A percentile compares a stretch with the other conserved stretches of the same genome.
Evolutionary conservation across 2,797 vertebrate genomes (phyloP).

Genomic region (Cossypha heuglini): DNA sequence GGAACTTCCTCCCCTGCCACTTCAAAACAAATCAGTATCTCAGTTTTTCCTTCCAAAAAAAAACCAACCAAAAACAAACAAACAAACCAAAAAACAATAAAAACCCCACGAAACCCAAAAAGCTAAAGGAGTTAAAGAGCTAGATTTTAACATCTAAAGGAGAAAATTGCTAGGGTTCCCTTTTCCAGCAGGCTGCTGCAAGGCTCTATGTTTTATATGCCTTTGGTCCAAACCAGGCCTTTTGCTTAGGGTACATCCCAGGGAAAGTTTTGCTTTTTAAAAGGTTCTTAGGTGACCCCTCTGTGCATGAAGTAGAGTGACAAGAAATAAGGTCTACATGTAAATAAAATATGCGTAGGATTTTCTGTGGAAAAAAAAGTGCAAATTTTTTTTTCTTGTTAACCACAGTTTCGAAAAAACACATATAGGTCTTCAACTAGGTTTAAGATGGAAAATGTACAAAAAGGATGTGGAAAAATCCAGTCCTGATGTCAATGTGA

Average conservation of each 20-base stretch:
- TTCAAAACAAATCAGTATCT: background rate
- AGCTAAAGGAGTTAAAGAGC: background rate
- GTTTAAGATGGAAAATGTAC: background rate
- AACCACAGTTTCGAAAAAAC: background rate
- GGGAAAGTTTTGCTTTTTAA: background rate
- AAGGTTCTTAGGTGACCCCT: background rate
- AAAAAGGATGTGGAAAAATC: background rate
- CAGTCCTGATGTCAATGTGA: background rate
- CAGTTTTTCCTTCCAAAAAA: background rate
- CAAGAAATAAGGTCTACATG: background rate
- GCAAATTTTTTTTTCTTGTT: background rate
- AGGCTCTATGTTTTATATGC: rapidly evolving
- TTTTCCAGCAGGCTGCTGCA: background rate
- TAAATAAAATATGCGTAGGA: background rate
- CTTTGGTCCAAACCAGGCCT: background rate
- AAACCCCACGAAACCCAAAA: background rate
- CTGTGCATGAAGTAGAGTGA: background rate
- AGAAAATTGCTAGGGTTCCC: rapidly evolving
- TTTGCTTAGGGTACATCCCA: background rate
- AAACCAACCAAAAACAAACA: too few relatives aligned
- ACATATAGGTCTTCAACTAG: background rate
- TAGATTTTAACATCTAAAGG: background rate
- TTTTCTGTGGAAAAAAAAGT: background rate
- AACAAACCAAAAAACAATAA: too few relatives aligned
- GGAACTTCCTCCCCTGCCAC: background rate